Base-by-base conservation (phyloP, 2,113 vertebrate species). In the Hippocampus mohnikei region DNA sequence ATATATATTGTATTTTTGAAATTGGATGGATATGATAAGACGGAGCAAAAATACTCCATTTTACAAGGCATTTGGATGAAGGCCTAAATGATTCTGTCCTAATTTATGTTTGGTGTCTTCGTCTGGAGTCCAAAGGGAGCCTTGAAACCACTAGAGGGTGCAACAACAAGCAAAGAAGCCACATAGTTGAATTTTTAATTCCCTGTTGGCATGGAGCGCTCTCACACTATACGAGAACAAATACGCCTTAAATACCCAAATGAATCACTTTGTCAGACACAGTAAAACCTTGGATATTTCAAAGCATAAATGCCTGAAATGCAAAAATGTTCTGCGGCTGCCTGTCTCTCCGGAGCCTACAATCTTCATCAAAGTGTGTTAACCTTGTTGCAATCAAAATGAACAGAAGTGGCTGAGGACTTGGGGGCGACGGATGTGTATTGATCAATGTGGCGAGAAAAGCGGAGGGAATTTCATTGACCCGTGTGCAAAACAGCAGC, bases 381-480 rank as follows among this genome's bases (percentile, higher is more conserved):
- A 60, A 5, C 6, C 15, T 62, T 78, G 37, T 62, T 68, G 53
- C 71, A 64, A 29, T 27, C 25, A 67, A 67, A 75, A 80, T 76
- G 61, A 84, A 81, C 33, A 66, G 75, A 66, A 70, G 75, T 76
- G 69, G 71, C 75, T 70, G 60, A 83, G 63, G 67, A 67, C 75
- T 56, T 29, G 78, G 71, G 66, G 55, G 77, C 80, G 72, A 82
- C 75, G 78, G 79, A 83, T 79, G 66, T 75, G 74, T 88, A 91
- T 89, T 88, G 90, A 90, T 83, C 75, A 83, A 76, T 81, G 81
- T 23, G 76, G 70, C 63, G 20, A 52, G 33, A 69, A 77, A 81
- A 83, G 74, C 80, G 79, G 84, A 87, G 89, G 83, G 86, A 74
- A 89, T 88, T 87, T 68, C 81, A 88, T 85, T 89, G 88, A 89